These are phyloP conservation scores for Balaeniceps rex DNA, from an alignment of 2,113 vertebrate genomes.

Conservation along the genomic window DNA sequence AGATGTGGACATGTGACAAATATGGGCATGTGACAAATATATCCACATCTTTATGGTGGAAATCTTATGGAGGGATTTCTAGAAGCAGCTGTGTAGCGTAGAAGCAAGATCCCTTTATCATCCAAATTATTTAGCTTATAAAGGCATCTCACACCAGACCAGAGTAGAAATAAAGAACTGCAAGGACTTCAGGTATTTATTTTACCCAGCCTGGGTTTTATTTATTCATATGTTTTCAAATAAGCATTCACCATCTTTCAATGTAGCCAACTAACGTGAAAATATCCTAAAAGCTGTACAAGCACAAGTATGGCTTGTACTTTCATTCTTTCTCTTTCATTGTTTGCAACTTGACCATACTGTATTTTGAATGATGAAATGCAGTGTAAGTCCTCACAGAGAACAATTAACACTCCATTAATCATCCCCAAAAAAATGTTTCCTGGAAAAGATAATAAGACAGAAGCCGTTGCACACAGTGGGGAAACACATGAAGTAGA, in stretches of 20 bases:
- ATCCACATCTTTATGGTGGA: neutral
- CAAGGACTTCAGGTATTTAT: neutral
- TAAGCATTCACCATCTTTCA: neutral
- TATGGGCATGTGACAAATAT: neutral
- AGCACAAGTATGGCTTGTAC: neutral
- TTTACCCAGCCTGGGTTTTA: neutral
- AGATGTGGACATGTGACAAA: neutral
- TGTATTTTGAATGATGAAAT: neutral
- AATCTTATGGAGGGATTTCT: neutral
- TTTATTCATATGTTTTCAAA: neutral
- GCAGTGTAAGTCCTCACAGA: neutral
- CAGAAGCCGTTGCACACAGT: neutral
- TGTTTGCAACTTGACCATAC: neutral
- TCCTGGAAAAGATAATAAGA: neutral
- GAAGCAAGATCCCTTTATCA: neutral
- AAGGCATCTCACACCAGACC: neutral
- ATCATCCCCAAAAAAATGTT: neutral
- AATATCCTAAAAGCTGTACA: neutral
- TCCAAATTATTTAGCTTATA: neutral
- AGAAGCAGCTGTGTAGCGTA: neutral
- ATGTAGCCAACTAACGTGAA: neutral
- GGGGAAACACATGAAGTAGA: neutral
- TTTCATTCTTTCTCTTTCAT: neutral
- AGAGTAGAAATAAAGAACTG: neutral
- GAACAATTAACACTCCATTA: neutral